Evolutionary conservation across 2,113 vertebrate genomes (phyloP), one percentile per base, ranked within the genome.

Genomic region (Rhombomys opimus): DNA sequence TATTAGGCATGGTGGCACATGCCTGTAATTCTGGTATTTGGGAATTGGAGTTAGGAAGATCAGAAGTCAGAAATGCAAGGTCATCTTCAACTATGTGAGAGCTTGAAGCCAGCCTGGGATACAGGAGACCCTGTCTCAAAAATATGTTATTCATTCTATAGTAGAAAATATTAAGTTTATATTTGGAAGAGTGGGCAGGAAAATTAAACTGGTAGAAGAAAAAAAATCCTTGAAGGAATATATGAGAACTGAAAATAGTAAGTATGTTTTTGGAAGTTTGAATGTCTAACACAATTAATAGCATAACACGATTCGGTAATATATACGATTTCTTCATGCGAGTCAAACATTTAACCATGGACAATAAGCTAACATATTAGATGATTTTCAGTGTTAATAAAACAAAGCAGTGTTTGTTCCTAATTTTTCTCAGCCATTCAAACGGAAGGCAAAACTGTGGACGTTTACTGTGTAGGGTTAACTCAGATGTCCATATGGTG

Each of bases 131-230:
- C 38, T 68, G 59, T 18, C 59, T 30, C 25, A 65, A 63, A 63
- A 65, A 41, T 63, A 63, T 23, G 86, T 30, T 81, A 95, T 86
- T 89, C 67, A 91, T 86, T 94, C 18, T 91, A 32, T 80, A 91
- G 59, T 50, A 68, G 46, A 82, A 91, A 95, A 76, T 80, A 32
- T 7, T 76, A 68, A 92, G 72, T 94, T 94, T 73, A 89, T 80
- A 61, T 87, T 92, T 77, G 57, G 59, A 70, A 96, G 91, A 67
- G 46, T 87, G 72, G 85, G 72, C 15, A 61, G 38, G 41, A 46
- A 61, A 68, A 84, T 91, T 41, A 95, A 96, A 92, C 52, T 94
- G 54, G n/a, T 91, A 57, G 57, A 15, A 59, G 87, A 95, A 96
- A 87, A 35, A 93, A 96, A 63, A n/a, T 91, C 65, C 80, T 50